Percentiles rank a stretch among this genome's conserved stretches.
Conservation (phyloP, 1,140 invertebrate genomes). For the Condylostylus longicornis region DNA sequence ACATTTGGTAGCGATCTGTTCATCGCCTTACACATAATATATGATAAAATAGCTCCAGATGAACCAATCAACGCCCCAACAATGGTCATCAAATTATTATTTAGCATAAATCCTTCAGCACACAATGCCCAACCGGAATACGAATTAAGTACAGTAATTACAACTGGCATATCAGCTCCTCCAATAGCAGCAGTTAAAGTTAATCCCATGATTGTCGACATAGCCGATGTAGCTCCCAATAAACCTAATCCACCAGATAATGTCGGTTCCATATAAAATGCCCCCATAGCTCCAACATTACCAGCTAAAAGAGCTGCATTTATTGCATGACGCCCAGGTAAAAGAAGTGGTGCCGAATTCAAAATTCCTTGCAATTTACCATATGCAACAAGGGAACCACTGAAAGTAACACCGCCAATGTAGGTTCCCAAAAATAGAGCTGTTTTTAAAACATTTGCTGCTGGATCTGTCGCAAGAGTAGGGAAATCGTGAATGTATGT, state of each 20-base stretch:
- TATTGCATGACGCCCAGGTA: conserved; percentile 68
- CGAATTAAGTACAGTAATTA: conserved; percentile 82
- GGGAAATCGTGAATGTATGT: conserved; percentile 74
- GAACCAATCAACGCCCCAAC: conserved; percentile 83
- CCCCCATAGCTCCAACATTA: conserved; percentile 56
- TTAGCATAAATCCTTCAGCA: conserved; percentile 87
- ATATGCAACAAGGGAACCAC: conserved; percentile 78
- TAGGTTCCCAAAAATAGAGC: conserved; percentile 77
- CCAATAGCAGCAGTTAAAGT: conserved; percentile 80
- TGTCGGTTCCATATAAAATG: conserved; percentile 48
- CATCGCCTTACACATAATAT: conserved; percentile 96
- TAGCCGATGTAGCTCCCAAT: conserved; percentile 49
- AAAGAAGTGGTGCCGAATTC: conserved; percentile 58
- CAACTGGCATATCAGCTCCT: conserved; percentile 87
- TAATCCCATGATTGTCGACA: conserved; percentile 66
- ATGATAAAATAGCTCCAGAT: conserved; percentile 80
- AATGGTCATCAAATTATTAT: conserved; percentile 84
- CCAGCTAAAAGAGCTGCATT: conserved; percentile 52
- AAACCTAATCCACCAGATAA: conserved; percentile 46
- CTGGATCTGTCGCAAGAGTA: conserved; percentile 67
- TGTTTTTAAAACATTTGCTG: conserved; percentile 71
- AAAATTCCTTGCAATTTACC: conserved; percentile 77
- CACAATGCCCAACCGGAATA: conserved; percentile 70
- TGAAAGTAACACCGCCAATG: conserved; percentile 78
- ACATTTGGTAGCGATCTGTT: conserved; percentile 80